A percentile compares a stretch with the other conserved stretches of the same genome.
Conservation (phyloP, 2,888 invertebrate genomes). For the Eupsilia transversa region DNA sequence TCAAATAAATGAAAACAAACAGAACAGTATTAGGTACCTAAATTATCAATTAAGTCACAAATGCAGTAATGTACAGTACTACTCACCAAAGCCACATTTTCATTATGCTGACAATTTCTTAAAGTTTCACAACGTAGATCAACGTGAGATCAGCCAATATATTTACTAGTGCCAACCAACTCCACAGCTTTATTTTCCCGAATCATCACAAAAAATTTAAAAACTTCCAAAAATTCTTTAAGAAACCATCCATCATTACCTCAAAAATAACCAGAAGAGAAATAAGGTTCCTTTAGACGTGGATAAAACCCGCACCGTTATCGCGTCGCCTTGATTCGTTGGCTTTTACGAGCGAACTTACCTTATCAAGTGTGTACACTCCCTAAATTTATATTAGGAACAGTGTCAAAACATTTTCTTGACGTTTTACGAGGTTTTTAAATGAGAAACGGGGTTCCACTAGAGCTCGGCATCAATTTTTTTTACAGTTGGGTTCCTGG, state of each 20-base stretch:
- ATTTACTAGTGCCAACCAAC: neutral
- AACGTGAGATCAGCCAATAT: neutral
- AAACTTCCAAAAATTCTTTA: slow-evolving; percentile 15
- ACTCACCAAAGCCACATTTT: neutral
- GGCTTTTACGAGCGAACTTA: slow-evolving; percentile 66
- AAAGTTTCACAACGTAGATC: neutral
- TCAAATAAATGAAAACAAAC: neutral
- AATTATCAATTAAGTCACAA: neutral
- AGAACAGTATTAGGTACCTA: neutral
- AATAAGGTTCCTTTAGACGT: slow-evolving; percentile 53
- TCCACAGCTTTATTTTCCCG: neutral
- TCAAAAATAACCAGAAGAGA: slow-evolving; percentile 51
- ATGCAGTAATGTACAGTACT: neutral
- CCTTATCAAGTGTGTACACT: slow-evolving; percentile 68
- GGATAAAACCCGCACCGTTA: slow-evolving; percentile 60
- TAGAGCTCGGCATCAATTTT: slow-evolving; percentile 63
- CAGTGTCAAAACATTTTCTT: slow-evolving; percentile 82
- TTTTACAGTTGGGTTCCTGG: slow-evolving; percentile 66
- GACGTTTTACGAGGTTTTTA: slow-evolving; percentile 81
- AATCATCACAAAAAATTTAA: slow-evolving; percentile 9
- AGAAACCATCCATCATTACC: slow-evolving; percentile 56
- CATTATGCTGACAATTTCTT: neutral
- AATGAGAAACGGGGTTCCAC: slow-evolving; percentile 75
- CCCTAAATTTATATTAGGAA: slow-evolving; percentile 75
- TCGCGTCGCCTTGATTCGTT: slow-evolving; percentile 66